Percentiles rank a stretch among this genome's conserved stretches.
Conservation (phyloP, 2,888 invertebrate species). For the Nephrotoma guestfalica region DNA sequence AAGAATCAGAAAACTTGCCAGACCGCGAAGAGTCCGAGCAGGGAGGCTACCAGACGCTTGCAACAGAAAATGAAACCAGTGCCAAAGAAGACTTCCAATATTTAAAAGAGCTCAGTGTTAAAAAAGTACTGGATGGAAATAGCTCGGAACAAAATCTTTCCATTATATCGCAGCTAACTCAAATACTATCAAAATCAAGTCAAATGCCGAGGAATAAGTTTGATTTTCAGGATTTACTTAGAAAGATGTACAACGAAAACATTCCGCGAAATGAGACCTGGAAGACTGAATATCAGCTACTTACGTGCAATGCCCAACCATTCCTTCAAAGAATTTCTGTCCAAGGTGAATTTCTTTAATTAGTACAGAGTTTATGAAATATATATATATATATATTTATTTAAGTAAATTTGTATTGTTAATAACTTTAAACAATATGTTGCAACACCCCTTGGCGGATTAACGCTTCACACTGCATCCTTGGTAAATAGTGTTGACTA, state of each 20-base stretch:
- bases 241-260: constrained; percentile 48
- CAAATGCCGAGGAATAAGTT: constrained; percentile 40
- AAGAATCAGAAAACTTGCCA: constrained; percentile 1
- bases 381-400: background rate
- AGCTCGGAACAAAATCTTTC: constrained; percentile 15
- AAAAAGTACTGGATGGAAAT: background rate
- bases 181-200: constrained; percentile 39
- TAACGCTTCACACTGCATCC: constrained; percentile 77
- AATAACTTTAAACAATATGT: constrained; percentile 39
- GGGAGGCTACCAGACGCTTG: constrained; percentile 5
- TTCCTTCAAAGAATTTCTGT: constrained; percentile 64
- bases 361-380: background rate
- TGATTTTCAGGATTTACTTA: constrained; percentile 56
- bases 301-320: constrained; percentile 68
- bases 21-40: background rate
- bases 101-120: constrained; percentile 14
- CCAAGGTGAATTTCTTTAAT: constrained; percentile 52
- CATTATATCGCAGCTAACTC: constrained; percentile 40
- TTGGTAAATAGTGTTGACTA: constrained; percentile 78
- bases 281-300: constrained; percentile 41
- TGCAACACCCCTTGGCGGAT: constrained; percentile 80
- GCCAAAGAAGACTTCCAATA: background rate
- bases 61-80: background rate
- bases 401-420: background rate
- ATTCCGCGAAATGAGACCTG: constrained; percentile 43